Evolutionary conservation across 2,797 vertebrate genomes (phyloP).

Genomic region (Platalea minor): DNA sequence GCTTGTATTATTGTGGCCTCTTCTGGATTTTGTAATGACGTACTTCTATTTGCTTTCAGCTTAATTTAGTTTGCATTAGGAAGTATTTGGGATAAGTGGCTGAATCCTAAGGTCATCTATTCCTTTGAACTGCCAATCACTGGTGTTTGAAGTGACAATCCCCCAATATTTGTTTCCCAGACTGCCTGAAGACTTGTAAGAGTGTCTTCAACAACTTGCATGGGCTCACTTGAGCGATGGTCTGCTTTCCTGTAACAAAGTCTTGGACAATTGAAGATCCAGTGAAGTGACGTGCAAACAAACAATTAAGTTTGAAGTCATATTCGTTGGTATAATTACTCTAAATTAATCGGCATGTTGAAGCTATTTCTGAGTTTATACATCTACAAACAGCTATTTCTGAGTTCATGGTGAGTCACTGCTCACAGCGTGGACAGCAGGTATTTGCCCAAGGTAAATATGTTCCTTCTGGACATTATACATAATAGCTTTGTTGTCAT

Average conservation of each 20-base stretch:
- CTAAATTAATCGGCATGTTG: background rate
- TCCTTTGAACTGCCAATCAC: background rate
- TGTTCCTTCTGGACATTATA: background rate
- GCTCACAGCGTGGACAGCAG: background rate
- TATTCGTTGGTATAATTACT: background rate
- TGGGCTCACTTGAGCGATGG: background rate
- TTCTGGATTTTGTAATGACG: background rate
- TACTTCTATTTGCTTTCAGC: background rate
- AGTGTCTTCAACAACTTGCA: background rate
- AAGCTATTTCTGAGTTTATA: background rate
- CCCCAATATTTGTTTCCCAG: background rate
- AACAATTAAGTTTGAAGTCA: background rate
- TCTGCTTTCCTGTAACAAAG: background rate
- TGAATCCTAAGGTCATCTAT: background rate
- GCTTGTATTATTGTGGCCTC: background rate
- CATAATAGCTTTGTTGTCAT: background rate
- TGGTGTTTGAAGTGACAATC: background rate
- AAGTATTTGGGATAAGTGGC: background rate
- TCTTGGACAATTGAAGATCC: background rate
- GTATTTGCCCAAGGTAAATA: background rate
- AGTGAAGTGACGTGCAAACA: background rate
- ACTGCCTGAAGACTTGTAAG: background rate
- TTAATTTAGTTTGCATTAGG: background rate
- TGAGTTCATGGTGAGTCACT: background rate
- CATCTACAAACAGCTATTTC: background rate